Base-by-base conservation (phyloP, 2,113 vertebrate species). In the Esox niger region DNA sequence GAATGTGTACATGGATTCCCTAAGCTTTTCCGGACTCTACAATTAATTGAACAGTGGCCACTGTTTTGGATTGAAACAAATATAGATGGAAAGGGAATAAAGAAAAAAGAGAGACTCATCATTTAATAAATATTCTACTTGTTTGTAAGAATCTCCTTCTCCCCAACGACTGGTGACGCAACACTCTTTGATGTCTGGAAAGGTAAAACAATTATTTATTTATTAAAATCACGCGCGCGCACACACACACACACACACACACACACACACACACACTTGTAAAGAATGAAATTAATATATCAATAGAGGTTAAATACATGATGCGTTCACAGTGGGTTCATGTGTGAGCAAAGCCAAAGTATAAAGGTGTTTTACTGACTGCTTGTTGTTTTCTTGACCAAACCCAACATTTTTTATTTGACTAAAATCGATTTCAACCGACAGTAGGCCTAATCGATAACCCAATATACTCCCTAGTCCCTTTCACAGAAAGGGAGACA, bases 111-210 rank as follows among this genome's bases (percentile, higher is more conserved):
- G 38, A 56, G 27, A 33, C n/a, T n/a, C n/a, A n/a, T n/a, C n/a
- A n/a, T n/a, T n/a, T n/a, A n/a, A n/a, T 26, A 57, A 57, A 62
- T 49, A 58, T 73, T 66, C 68, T 54, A 46, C 73, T 75, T 75
- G 74, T 17, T 11, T 68, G 76, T 55, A 27, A 64, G 84, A 81
- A 88, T 83, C 76, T 73, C 23, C 49, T 85, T 77, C 77, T 73
- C 5, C 73, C 55, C 49, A 38, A 66, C 49, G 62, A 31, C 52
- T 49, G 71, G 29, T 26, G 49, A 71, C 46, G 60, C 46, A 63
- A 66, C 69, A 58, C 76, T 73, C 75, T 88, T 90, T 91, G 82
- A 92, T 91, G 91, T 90, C 90, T 87, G 86, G 90, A 64, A 89
- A 89, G 92, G 91, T 90, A 90, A 84, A 33, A 11, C 26, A 23